These are phyloP conservation scores for Drosophila monieri DNA, from an alignment of 2,888 invertebrate species.

Conservation along the genomic window DNA sequence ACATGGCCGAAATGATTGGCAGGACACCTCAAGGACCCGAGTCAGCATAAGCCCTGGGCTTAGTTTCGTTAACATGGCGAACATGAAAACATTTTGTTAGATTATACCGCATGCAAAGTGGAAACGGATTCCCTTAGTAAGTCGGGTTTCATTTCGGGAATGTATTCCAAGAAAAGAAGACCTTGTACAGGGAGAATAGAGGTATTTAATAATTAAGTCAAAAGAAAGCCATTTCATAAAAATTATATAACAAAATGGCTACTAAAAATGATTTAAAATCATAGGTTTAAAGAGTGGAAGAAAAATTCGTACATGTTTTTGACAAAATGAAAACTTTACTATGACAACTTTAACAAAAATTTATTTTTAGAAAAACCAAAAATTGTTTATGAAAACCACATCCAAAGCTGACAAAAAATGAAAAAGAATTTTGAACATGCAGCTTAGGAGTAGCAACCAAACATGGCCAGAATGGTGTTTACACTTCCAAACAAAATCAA, in stretches of 20 bases:
- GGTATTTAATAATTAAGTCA: neutral
- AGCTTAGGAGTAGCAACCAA: neutral
- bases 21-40: conserved; percentile 22
- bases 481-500: neutral
- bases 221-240: too few relatives aligned
- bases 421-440: conserved; percentile 8
- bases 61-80: conserved; percentile 4
- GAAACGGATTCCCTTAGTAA: conserved; percentile 11
- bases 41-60: conserved; percentile 20
- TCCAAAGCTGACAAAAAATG: conserved; percentile 25
- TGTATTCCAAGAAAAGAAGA: neutral
- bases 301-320: too few relatives aligned
- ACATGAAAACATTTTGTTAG: conserved; percentile 18
- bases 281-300: too few relatives aligned
- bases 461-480: neutral
- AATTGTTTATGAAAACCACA: conserved; percentile 39
- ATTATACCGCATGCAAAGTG: conserved; percentile 27
- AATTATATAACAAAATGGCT: too few relatives aligned
- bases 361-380: conserved; percentile 7
- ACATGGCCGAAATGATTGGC: conserved; percentile 31
- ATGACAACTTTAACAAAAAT: too few relatives aligned
- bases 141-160: neutral
- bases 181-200: too few relatives aligned
- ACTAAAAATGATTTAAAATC: too few relatives aligned
- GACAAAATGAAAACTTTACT: too few relatives aligned